Conservation (phyloP, 2,113 vertebrate genomes). For the Thinocorus orbignyianus region DNA sequence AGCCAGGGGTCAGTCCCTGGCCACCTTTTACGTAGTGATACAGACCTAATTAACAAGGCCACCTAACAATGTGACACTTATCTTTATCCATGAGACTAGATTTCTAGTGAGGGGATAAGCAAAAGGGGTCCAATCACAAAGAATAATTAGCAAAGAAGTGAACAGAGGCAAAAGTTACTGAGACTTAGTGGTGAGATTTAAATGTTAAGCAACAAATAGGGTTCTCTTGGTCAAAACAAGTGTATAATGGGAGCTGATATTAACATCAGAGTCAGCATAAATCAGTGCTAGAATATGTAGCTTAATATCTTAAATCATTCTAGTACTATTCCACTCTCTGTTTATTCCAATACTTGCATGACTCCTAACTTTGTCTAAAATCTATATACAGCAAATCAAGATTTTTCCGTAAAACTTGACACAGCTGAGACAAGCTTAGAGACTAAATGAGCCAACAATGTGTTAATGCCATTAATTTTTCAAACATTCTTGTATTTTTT, state of each 20-base stretch:
- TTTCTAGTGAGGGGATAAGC: neutral
- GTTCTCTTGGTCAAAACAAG: neutral
- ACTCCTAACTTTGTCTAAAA: neutral
- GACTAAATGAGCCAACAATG: neutral
- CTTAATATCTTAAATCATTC: neutral
- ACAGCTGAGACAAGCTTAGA: neutral
- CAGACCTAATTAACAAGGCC: neutral
- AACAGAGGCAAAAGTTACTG: neutral
- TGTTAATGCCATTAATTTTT: too few relatives aligned
- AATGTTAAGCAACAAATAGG: neutral
- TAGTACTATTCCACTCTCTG: neutral
- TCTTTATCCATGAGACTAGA: accelerated
- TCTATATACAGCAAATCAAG: neutral
- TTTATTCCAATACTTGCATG: neutral
- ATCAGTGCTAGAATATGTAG: neutral
- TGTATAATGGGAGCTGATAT: neutral
- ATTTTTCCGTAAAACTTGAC: neutral
- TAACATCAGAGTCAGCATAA: neutral
- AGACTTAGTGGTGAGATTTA: neutral
- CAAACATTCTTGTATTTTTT: too few relatives aligned
- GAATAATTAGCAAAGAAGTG: neutral
- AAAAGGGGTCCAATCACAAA: neutral
- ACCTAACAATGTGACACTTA: neutral
- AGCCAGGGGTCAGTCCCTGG: neutral
- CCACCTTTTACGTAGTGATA: neutral